phyloP scores from a whole-genome alignment of 2,888 invertebrate species.

The Hesperia comma region DNA sequence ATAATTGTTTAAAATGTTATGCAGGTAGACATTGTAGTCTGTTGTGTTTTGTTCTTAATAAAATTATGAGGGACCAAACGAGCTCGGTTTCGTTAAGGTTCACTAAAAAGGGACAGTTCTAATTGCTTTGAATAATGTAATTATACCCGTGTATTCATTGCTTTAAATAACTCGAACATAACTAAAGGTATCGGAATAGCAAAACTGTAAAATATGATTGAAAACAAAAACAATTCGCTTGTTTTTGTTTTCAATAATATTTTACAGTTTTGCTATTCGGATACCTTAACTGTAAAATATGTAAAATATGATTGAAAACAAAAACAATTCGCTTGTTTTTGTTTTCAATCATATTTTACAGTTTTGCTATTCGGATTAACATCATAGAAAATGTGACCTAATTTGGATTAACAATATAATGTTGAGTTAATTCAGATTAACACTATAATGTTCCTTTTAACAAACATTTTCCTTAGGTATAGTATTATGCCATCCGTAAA shows the following conservation, averaged over 20 bases:
- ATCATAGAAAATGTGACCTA: too few species aligned
- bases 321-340: too few species aligned
- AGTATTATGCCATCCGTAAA: too few species aligned
- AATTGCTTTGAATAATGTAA: constrained; percentile 71
- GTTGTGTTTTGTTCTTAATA: constrained; percentile 52
- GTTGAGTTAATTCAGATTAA: too few species aligned
- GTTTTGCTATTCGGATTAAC: not conserved
- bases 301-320: too few species aligned
- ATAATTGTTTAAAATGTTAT: constrained; percentile 28
- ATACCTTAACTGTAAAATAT: too few species aligned
- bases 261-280: not conserved
- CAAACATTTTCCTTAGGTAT: too few species aligned
- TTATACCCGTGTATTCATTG: constrained; percentile 55
- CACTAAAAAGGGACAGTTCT: constrained; percentile 64
- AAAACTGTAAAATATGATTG: too few species aligned
- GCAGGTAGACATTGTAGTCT: constrained; percentile 38
- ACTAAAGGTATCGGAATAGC: constrained; percentile 38
- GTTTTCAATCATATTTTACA: constrained; percentile 1
- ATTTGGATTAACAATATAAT: too few species aligned
- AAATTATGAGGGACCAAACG: constrained; percentile 60
- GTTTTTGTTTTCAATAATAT: constrained; percentile 6
- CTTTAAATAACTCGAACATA: constrained; percentile 50
- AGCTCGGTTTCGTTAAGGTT: constrained; percentile 57
- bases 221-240: too few species aligned
- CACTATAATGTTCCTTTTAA: too few species aligned